phyloP scores from a whole-genome alignment of 2,888 invertebrate species.

The Augochlorella aurata region DNA sequence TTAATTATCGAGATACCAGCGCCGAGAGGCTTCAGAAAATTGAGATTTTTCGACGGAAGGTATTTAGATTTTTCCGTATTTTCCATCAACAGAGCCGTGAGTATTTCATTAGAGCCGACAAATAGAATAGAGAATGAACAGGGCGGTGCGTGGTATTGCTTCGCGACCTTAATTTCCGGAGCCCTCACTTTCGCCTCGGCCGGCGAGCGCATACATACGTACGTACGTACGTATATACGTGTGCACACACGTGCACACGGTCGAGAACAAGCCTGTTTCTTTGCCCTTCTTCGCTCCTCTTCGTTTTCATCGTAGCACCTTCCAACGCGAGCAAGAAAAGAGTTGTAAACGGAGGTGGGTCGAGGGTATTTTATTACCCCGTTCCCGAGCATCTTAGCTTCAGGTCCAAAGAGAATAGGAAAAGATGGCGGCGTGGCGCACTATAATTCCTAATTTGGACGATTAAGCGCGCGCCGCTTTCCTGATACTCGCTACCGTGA shows the following conservation, averaged over 20 bases:
- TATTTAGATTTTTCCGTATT: slow-evolving; percentile 4
- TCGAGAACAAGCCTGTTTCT: slow-evolving; percentile 16
- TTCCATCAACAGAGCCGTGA: slow-evolving; percentile 12
- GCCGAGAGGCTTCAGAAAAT: neutral
- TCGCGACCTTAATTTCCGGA: slow-evolving; percentile 64
- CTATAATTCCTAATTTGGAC: slow-evolving; percentile 68
- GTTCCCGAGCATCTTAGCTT: slow-evolving; percentile 34
- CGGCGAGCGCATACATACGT: slow-evolving; percentile 3
- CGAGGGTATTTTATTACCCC: slow-evolving; percentile 63
- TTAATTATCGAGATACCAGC: neutral
- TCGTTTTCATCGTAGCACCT: slow-evolving; percentile 41
- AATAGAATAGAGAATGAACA: slow-evolving; percentile 40
- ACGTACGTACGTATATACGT: neutral
- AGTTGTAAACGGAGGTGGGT: slow-evolving; percentile 32
- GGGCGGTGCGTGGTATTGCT: slow-evolving; percentile 45
- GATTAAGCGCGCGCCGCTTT: slow-evolving; percentile 58
- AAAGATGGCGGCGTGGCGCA: slow-evolving; percentile 55
- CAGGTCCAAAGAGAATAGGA: slow-evolving; percentile 60
- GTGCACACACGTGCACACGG: neutral
- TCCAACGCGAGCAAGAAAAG: slow-evolving; percentile 31
- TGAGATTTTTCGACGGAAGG: neutral
- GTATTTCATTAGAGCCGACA: slow-evolving; percentile 37
- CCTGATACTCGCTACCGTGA: slow-evolving; percentile 41
- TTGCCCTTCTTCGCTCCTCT: slow-evolving; percentile 28
- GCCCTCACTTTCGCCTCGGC: slow-evolving; percentile 50